Conservation (phyloP, 2,888 invertebrate genomes). For the Siphlonurus alternatus region DNA sequence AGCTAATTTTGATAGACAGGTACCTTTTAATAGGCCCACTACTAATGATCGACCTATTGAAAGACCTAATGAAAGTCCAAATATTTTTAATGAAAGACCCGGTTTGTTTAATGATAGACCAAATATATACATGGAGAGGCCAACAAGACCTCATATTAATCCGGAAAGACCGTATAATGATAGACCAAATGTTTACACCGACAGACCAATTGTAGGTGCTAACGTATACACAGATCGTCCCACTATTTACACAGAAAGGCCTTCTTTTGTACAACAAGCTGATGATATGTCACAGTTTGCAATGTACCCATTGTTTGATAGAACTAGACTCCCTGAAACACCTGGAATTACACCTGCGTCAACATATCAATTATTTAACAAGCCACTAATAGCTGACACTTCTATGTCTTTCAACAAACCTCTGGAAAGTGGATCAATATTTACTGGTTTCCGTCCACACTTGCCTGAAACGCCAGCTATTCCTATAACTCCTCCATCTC, state of each 20-base stretch:
- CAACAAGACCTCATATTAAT: neutral
- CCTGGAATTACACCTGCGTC: neutral
- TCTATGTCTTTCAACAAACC: neutral
- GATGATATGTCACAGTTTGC: neutral
- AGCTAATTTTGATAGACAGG: neutral
- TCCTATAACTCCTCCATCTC: neutral
- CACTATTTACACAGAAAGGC: neutral
- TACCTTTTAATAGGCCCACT: neutral
- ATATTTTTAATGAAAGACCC: no score
- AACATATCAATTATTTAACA: neutral
- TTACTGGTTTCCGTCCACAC: neutral
- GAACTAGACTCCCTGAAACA: neutral
- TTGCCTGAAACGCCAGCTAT: neutral
- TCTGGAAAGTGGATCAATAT: neutral
- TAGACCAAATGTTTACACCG: neutral
- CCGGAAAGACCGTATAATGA: no score
- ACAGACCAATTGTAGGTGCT: neutral
- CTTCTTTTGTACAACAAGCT: neutral
- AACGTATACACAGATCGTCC: neutral
- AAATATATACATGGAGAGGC: neutral
- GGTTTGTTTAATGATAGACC: neutral
- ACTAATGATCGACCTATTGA: neutral
- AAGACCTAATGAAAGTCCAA: neutral
- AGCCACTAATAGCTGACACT: no score
- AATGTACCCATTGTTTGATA: neutral